Percentiles rank a stretch among this genome's conserved stretches.
Conservation (phyloP, 2,113 vertebrate genomes). For the Eudyptes chrysolophus region DNA sequence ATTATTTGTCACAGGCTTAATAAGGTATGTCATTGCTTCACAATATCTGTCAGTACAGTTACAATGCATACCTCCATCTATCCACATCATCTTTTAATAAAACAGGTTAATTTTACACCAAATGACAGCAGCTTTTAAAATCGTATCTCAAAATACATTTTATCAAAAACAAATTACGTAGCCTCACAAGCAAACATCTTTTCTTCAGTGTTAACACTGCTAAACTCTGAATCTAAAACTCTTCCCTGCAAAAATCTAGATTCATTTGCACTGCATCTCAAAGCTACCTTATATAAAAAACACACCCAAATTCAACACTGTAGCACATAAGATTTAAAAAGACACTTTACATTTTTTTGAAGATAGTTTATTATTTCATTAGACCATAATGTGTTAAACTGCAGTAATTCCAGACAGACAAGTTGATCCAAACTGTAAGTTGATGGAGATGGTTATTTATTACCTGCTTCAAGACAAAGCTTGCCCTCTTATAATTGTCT, state of each 20-base stretch:
- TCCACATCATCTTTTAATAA: background rate
- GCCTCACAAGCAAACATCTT: background rate
- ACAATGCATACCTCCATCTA: background rate
- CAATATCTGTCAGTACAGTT: slow-evolving; percentile 2
- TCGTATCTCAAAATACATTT: background rate
- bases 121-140: slow-evolving; percentile 21
- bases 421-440: slow-evolving; percentile 42
- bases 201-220: background rate
- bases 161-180: background rate
- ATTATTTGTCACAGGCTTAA: background rate
- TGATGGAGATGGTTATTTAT: slow-evolving; percentile 44
- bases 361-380: background rate
- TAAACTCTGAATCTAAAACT: background rate
- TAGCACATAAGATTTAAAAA: background rate
- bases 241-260: background rate
- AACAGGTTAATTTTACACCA: background rate
- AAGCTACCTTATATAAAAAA: background rate
- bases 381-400: slow-evolving; percentile 8
- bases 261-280: background rate
- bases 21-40: background rate
- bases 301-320: background rate
- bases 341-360: background rate
- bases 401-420: slow-evolving; percentile 60
- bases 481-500: slow-evolving; percentile 49
- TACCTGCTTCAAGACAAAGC: slow-evolving; percentile 59